Evolutionary conservation across 2,888 invertebrate species (phyloP).

Genomic region (Scrobipalpa costella): DNA sequence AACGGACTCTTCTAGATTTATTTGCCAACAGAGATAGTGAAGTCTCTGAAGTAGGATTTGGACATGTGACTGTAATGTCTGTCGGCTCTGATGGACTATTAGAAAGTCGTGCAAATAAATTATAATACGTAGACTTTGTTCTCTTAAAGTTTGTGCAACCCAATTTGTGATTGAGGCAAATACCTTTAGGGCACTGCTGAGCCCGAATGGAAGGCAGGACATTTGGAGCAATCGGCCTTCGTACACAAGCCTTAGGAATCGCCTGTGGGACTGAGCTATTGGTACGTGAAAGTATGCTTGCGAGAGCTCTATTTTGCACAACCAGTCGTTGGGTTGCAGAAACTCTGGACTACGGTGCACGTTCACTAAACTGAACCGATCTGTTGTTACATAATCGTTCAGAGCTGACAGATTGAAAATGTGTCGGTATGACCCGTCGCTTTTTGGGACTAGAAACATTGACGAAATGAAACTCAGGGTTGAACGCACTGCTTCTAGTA

Average conservation of each 20-base stretch:
- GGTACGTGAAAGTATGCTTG: no score
- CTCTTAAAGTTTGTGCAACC: conserved; percentile 32
- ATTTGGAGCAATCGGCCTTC: conserved; percentile 32
- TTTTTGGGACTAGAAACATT: conserved; percentile 39
- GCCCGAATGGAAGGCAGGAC: conserved; percentile 43
- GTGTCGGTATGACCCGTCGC: conserved; percentile 35
- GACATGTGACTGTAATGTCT: conserved; percentile 28
- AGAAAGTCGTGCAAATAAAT: conserved; percentile 37
- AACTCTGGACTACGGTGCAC: conserved; percentile 37
- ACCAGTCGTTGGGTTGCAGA: conserved; percentile 37
- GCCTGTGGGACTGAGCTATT: no score
- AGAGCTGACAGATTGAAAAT: conserved; percentile 39
- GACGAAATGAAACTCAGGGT: conserved; percentile 39
- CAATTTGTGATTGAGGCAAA: conserved; percentile 35
- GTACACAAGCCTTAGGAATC: conserved; percentile 38
- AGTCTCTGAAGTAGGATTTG: conserved; percentile 22
- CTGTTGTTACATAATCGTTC: conserved; percentile 36
- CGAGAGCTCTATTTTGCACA: no score
- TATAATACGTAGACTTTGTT: conserved; percentile 28
- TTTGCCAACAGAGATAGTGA: conserved; percentile 29
- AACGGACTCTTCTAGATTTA: conserved; percentile 33
- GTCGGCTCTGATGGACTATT: conserved; percentile 31
- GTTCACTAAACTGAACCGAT: conserved; percentile 37
- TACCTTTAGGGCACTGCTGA: conserved; percentile 38
- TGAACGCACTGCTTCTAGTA: conserved; percentile 25